Evolutionary conservation across 2,113 vertebrate species (phyloP), one percentile per base, ranked within the genome.

Genomic region (Gnathonemus echidnorhynchus): DNA sequence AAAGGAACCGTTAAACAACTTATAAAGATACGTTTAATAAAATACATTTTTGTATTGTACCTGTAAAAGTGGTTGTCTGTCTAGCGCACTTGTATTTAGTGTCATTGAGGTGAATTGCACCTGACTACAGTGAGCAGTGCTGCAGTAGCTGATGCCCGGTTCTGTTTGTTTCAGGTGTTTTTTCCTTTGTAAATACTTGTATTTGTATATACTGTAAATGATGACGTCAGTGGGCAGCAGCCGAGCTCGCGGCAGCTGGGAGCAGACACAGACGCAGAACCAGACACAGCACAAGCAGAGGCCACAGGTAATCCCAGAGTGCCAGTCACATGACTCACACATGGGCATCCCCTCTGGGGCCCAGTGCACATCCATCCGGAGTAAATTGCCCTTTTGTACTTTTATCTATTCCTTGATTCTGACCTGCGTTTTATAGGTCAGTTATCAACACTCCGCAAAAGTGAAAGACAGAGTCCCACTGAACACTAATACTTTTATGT

Each of bases 181-280:
- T 70, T 95, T 96, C 92, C 97, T 96, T 99, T 99, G 98, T 99
- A 99, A 99, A 99, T 99, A 99, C 98, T 98, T 96, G 98, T 99
- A 98, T 99, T 99, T 99, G 98, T 99, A 99, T 99, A 99, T 99
- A 99, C 98, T 99, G 98, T 99, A 99, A 99, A 99, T 99, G 97
- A 99, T 99, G 98, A 99, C 98, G 92, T 99, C 98, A 95, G 97
- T 99, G 97, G 98, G 98, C 96, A 97, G 98, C 89, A 98, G 93
- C 97, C 97, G 98, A 94, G 96, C 97, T 97, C 98, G 98, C 95
- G 97, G 97, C 91, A 98, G 89, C 97, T 99, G 97, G 98, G 98
- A 99, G 96, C 98, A 98, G 97, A 97, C 97, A 94, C 98, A 97
- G 95, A 99, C 96, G 95, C 98, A 98, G 97, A 97, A 96, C 95